phyloP scores from a whole-genome alignment of 1,140 invertebrate genomes.

The Mya arenaria region DNA sequence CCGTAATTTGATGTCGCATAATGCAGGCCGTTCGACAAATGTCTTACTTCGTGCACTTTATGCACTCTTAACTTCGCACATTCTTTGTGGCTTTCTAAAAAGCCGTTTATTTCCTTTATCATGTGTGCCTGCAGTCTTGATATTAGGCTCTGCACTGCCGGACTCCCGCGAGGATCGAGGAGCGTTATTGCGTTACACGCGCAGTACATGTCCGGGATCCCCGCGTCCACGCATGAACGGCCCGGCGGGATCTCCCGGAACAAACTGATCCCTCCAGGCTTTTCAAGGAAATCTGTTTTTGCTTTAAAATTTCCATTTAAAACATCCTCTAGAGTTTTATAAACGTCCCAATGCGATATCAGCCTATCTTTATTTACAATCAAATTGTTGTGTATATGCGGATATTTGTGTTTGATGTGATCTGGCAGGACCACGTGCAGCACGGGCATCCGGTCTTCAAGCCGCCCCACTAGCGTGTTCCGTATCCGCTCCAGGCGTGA shows the following conservation, averaged over 20 bases:
- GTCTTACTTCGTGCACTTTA: too few relatives aligned
- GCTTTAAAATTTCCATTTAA: conserved; percentile 69
- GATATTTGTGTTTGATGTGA: conserved; percentile 86
- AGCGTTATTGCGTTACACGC: too few relatives aligned
- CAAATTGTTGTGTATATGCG: conserved; percentile 86
- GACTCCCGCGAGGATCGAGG: too few relatives aligned
- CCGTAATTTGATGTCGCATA: too few relatives aligned
- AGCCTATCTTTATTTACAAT: conserved; percentile 84
- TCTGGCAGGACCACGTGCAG: conserved; percentile 89
- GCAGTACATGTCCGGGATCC: too few relatives aligned
- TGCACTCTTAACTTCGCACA: too few relatives aligned
- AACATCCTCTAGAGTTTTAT: conserved; percentile 79
- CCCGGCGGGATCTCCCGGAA: conserved; percentile 77
- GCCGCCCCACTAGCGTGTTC: conserved; percentile 90
- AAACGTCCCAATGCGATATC: conserved; percentile 81
- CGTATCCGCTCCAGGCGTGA: conserved; percentile 91
- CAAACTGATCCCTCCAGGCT: conserved; percentile 79
- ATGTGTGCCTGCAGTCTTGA: too few relatives aligned
- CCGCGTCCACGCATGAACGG: too few relatives aligned
- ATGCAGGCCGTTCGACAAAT: too few relatives aligned
- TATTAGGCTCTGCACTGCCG: too few relatives aligned
- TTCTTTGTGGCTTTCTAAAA: too few relatives aligned
- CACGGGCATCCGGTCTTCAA: conserved; percentile 95
- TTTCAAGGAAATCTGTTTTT: not conserved
- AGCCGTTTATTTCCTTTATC: too few relatives aligned